Evolutionary conservation across 2,888 invertebrate species (phyloP).

Genomic region (Ennomos erosarius): DNA sequence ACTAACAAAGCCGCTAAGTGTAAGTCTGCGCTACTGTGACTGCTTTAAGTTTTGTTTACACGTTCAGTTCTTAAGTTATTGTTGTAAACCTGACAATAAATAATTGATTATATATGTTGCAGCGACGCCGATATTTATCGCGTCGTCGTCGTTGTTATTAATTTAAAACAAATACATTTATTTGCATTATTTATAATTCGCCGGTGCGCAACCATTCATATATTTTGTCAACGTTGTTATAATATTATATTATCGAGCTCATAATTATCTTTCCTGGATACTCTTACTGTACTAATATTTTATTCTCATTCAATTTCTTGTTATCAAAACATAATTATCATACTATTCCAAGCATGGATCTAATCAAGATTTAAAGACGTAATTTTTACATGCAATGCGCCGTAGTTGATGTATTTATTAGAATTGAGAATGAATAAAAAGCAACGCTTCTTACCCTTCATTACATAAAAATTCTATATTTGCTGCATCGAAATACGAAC

Average conservation of each 20-base stretch:
- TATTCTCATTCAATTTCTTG: no score
- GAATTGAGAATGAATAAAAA: no score
- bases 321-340: no score
- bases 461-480: neutral
- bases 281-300: no score
- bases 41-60: constrained; percentile 27
- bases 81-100: constrained; percentile 30
- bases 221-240: constrained; percentile 14
- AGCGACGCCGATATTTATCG: constrained; percentile 26
- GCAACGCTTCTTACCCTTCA: no score
- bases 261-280: no score
- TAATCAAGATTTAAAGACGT: no score
- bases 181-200: constrained; percentile 23
- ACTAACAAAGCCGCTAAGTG: constrained; percentile 25
- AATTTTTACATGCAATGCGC: no score
- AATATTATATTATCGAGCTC: no score
- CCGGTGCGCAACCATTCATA: constrained; percentile 11
- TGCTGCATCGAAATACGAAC: constrained; percentile 12
- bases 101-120: constrained; percentile 27
- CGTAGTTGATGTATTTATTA: no score
- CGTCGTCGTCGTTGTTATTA: constrained; percentile 32
- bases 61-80: constrained; percentile 18
- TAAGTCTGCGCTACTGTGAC: constrained; percentile 27
- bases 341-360: no score
- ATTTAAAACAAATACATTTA: constrained; percentile 32